A percentile compares a stretch with the other conserved stretches of the same genome.
Conservation (phyloP, 2,113 vertebrate species). For the Chlorodrepanis virens region DNA sequence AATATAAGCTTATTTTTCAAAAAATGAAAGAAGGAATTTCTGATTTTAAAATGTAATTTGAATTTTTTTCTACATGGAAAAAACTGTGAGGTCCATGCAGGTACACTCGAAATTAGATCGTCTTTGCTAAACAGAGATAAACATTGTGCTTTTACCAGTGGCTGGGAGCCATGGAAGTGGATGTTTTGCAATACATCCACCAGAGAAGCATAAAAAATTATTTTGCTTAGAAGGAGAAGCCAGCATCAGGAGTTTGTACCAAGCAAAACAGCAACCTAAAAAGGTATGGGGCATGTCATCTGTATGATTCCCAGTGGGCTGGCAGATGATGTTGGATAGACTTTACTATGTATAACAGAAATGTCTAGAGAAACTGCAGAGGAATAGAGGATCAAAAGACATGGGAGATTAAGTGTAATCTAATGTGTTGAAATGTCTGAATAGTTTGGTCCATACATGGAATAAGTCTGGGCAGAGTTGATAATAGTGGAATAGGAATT, state of each 20-base stretch:
- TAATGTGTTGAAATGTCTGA: neutral
- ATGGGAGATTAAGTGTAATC: neutral
- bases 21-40: neutral
- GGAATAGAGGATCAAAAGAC: neutral
- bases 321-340: neutral
- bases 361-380: neutral
- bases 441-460: neutral
- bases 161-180: neutral
- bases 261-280: neutral
- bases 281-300: neutral
- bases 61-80: neutral
- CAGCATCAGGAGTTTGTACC: neutral
- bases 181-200: neutral
- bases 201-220: neutral
- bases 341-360: neutral
- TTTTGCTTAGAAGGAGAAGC: neutral
- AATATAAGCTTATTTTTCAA: neutral
- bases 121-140: neutral
- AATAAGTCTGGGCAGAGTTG: neutral
- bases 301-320: neutral
- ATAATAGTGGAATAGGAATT: neutral
- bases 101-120: neutral
- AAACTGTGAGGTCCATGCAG: neutral
- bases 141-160: neutral
- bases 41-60: neutral